Evolutionary conservation across 2,888 invertebrate species (phyloP).

Genomic region (Melanchra persicariae): DNA sequence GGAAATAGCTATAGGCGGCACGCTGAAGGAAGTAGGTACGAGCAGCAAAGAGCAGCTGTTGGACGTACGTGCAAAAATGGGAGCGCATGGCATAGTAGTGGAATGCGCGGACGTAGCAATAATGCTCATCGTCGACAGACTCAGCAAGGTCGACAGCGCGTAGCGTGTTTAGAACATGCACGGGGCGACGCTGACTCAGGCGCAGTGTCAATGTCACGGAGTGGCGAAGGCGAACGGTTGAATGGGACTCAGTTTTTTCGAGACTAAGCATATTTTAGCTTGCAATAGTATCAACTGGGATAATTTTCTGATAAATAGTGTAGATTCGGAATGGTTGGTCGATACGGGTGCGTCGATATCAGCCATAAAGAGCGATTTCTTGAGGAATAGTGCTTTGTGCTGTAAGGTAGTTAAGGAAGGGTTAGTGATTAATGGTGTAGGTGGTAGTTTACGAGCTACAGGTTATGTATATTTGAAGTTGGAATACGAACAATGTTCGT

Average conservation of each 20-base stretch:
- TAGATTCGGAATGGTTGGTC: slow-evolving; percentile 1
- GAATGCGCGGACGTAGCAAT: slow-evolving; percentile 3
- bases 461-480: background rate
- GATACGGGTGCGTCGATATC: slow-evolving; percentile 12
- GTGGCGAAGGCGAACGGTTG: background rate
- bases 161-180: background rate
- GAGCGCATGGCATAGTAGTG: background rate
- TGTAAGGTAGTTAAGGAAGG: slow-evolving; percentile 12
- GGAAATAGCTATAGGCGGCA: background rate
- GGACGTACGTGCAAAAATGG: background rate
- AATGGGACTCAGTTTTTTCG: slow-evolving; percentile 13
- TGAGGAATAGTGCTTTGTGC: slow-evolving; percentile 6
- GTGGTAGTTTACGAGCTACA: slow-evolving; percentile 9
- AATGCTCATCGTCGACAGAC: slow-evolving; percentile 12
- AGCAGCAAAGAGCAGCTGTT: background rate
- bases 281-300: slow-evolving; percentile 11
- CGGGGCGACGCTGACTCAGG: slow-evolving; percentile 11
- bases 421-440: slow-evolving; percentile 24
- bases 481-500: background rate
- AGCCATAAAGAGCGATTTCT: slow-evolving; percentile 1
- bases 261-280: slow-evolving; percentile 2
- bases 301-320: background rate
- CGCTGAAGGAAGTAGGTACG: background rate
- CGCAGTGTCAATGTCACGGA: slow-evolving; percentile 1
- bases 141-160: slow-evolving; percentile 1